Conservation (phyloP, 2,888 invertebrate species). For the Molanna angustata region DNA sequence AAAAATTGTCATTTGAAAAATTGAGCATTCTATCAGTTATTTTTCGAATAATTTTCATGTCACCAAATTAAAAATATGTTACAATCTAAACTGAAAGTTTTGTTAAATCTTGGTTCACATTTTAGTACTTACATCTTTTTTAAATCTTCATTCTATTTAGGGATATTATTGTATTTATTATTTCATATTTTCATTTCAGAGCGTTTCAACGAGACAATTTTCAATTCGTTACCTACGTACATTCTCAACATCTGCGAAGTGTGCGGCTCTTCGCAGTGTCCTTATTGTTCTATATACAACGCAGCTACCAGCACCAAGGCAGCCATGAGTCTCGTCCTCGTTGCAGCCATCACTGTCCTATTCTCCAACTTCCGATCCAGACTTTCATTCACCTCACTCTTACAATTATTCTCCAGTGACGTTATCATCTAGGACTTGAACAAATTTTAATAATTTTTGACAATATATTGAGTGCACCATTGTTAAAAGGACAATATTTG, state of each 20-base stretch:
- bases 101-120: too few species aligned
- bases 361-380: conserved; percentile 16
- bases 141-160: too few species aligned
- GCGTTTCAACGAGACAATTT: conserved; percentile 89
- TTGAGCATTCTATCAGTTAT: too few species aligned
- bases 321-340: conserved; percentile 33
- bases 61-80: too few species aligned
- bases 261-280: conserved; percentile 91
- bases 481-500: too few species aligned
- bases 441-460: too few species aligned
- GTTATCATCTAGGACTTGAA: too few species aligned
- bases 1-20: too few species aligned
- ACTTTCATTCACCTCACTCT: conserved; percentile 10
- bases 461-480: too few species aligned
- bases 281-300: conserved; percentile 87
- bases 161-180: neutral
- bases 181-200: conserved; percentile 55
- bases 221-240: conserved; percentile 83
- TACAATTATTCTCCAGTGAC: conserved; percentile 13
- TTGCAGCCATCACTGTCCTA: conserved; percentile 12
- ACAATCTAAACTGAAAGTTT: too few species aligned
- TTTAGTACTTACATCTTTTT: too few species aligned
- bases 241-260: conserved; percentile 90
- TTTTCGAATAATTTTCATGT: too few species aligned
- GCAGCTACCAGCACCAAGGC: conserved; percentile 46